Evolutionary conservation across 2,113 vertebrate species (phyloP).

Genomic region (Oreotrochilus melanogaster): DNA sequence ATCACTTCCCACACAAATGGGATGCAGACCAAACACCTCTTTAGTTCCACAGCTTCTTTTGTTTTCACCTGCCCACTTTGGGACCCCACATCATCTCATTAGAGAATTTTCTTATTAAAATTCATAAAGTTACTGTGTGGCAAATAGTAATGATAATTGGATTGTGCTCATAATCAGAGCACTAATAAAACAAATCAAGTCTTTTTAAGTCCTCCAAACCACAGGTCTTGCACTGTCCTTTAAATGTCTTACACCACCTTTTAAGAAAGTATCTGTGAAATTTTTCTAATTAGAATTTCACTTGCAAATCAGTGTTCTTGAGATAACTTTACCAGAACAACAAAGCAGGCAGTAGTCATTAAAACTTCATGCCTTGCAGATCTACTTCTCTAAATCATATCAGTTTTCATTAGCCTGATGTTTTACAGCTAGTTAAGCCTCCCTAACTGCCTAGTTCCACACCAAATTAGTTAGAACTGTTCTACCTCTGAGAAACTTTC

Average conservation of each 20-base stretch:
- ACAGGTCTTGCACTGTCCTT: neutral
- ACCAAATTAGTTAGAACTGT: neutral
- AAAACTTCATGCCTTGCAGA: neutral
- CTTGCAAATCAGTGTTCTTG: neutral
- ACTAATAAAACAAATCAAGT: neutral
- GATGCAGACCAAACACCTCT: neutral
- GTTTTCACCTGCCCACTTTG: neutral
- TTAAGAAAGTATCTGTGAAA: neutral
- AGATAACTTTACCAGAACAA: neutral
- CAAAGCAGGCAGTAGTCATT: neutral
- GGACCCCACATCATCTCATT: neutral
- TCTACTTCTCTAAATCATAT: neutral
- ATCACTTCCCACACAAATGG: neutral
- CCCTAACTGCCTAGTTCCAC: neutral
- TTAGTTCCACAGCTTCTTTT: neutral
- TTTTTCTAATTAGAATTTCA: neutral
- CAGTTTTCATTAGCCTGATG: neutral
- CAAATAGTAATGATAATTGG: neutral
- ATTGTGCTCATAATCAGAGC: neutral
- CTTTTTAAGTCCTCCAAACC: neutral
- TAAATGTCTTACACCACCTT: neutral
- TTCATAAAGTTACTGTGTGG: neutral
- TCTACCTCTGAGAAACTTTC: neutral
- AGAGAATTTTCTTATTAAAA: neutral
- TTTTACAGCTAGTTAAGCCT: neutral